These are phyloP conservation scores for Micrasema longulum DNA, from an alignment of 1,140 invertebrate species.

Conservation along the genomic window DNA sequence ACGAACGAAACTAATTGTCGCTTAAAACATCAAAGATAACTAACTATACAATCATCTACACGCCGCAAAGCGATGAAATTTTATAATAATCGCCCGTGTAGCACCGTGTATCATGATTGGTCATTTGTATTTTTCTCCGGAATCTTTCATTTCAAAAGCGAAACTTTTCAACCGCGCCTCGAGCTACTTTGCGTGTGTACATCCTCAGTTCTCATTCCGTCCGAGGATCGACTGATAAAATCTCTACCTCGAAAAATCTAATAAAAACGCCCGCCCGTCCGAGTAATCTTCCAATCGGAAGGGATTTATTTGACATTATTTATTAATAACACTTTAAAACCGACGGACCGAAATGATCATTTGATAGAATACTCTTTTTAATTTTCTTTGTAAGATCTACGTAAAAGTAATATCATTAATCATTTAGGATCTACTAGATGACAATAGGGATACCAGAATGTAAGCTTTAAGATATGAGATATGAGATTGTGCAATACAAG, in stretches of 20 bases:
- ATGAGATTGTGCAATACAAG: too few relatives aligned
- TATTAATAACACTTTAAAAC: slow-evolving; percentile 11
- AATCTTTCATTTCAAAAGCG: slow-evolving; percentile 18
- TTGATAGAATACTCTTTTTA: neutral
- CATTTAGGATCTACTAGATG: too few relatives aligned
- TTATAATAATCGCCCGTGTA: slow-evolving; percentile 13
- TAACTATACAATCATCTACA: slow-evolving; percentile 19
- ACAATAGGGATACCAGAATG: too few relatives aligned
- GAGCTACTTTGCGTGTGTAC: too few relatives aligned
- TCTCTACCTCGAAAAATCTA: slow-evolving; percentile 21
- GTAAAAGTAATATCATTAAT: too few relatives aligned
- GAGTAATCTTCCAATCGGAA: slow-evolving; percentile 15
- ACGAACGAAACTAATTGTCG: slow-evolving; percentile 32
- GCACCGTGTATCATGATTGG: slow-evolving; percentile 4
- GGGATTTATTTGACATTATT: slow-evolving; percentile 16
- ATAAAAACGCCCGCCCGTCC: slow-evolving; percentile 18
- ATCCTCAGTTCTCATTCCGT: neutral
- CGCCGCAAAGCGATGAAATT: slow-evolving; percentile 15
- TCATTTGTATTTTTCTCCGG: slow-evolving; percentile 8
- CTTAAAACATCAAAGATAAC: slow-evolving; percentile 32
- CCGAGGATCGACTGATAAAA: slow-evolving; percentile 11
- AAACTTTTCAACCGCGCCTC: too few relatives aligned
- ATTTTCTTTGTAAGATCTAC: too few relatives aligned
- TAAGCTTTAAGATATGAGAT: too few relatives aligned
- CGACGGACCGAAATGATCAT: neutral